phyloP scores from a whole-genome alignment of 2,888 invertebrate genomes.

The Heliconius aoede region DNA sequence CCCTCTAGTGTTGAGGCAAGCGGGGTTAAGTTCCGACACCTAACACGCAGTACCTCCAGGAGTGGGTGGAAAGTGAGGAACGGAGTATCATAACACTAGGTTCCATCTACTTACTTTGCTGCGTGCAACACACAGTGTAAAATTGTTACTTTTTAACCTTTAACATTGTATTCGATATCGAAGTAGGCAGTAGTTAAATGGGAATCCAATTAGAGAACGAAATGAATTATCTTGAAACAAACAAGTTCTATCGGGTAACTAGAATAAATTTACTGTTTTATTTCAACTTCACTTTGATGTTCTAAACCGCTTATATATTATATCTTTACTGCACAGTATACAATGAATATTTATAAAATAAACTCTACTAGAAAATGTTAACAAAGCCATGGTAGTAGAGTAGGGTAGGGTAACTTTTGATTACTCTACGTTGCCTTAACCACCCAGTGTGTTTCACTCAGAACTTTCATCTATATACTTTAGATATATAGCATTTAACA shows the following conservation, averaged over 20 bases:
- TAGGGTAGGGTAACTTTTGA: slow-evolving; percentile 57
- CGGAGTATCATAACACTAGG: too few species aligned
- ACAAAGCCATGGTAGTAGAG: slow-evolving; percentile 31
- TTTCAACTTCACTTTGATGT: not conserved
- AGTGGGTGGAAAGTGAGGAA: too few species aligned
- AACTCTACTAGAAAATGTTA: slow-evolving; percentile 14
- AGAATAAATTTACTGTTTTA: not conserved
- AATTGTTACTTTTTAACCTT: too few species aligned
- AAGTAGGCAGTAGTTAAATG: slow-evolving; percentile 21
- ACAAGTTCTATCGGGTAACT: slow-evolving; percentile 16
- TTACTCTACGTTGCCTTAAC: slow-evolving; percentile 53
- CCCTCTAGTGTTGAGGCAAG: too few species aligned
- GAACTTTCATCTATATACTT: not conserved
- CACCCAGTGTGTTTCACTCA: slow-evolving; percentile 11
- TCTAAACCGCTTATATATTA: not conserved
- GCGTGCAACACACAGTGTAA: too few species aligned
- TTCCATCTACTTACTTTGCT: too few species aligned
- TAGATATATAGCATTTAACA: slow-evolving; percentile 1
- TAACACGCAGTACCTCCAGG: too few species aligned
- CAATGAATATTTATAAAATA: not conserved
- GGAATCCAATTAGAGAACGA: slow-evolving; percentile 30
- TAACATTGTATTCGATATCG: slow-evolving; percentile 3
- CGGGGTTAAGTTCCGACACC: too few species aligned
- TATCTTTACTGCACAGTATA: not conserved
- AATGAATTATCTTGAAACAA: slow-evolving; percentile 26